phyloP scores from a whole-genome alignment of 2,113 vertebrate species.

The Zapus hudsonius region DNA sequence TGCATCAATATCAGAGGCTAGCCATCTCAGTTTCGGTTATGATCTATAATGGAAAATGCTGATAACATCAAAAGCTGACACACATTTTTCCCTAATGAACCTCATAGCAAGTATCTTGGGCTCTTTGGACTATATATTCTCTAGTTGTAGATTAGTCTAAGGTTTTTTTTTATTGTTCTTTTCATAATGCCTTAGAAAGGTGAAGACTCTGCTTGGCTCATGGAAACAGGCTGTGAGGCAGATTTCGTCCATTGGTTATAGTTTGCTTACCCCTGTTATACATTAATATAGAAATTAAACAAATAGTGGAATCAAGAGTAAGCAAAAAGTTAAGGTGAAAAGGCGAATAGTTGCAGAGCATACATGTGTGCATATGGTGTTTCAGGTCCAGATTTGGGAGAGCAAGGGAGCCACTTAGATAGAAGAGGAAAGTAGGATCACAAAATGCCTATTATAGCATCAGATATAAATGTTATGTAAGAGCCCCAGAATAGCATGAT shows the following conservation, averaged over 20 bases:
- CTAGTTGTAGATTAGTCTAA: not conserved
- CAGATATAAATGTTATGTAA: constrained; percentile 83
- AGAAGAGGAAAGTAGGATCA: constrained; percentile 72
- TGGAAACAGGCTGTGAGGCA: constrained; percentile 6
- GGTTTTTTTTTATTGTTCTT: not conserved
- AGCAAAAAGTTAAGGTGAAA: constrained; percentile 29
- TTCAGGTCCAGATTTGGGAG: constrained; percentile 36
- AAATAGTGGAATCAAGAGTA: constrained; percentile 27
- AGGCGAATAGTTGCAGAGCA: constrained; percentile 19
- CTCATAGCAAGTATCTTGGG: not conserved
- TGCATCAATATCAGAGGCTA: constrained; percentile 11
- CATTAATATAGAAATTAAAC: constrained; percentile 2
- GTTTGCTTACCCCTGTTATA: constrained; percentile 34
- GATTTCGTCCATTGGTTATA: not conserved
- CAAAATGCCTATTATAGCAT: constrained; percentile 80
- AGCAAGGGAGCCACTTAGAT: constrained; percentile 66
- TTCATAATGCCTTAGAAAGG: constrained; percentile 13
- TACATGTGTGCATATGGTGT: not conserved
- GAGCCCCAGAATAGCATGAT: constrained; percentile 78
- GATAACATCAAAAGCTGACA: not conserved
- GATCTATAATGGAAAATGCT: not conserved
- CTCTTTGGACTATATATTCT: not conserved
- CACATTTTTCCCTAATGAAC: not conserved
- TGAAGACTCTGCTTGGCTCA: not conserved
- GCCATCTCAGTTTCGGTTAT: not conserved